Percentiles rank a stretch among this genome's conserved stretches.
Conservation (phyloP, 1,140 invertebrate genomes). For the Penaeus japonicus region DNA sequence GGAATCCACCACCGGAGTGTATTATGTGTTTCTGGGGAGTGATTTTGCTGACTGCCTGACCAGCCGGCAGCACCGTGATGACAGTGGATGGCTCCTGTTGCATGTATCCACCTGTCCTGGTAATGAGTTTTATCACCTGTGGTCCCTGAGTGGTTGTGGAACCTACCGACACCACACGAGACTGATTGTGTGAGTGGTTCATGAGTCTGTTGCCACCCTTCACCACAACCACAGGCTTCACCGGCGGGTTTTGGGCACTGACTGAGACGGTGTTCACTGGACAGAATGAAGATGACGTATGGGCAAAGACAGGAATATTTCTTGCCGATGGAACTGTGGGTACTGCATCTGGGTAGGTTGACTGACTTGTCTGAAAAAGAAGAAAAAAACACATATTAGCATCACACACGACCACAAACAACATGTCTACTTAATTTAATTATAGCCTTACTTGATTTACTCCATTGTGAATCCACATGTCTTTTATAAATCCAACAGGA, state of each 20-base stretch:
- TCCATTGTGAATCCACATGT: no score
- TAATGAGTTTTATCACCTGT: conserved; percentile 32
- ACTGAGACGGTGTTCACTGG: background rate
- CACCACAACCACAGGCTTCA: background rate
- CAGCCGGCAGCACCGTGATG: conserved; percentile 19
- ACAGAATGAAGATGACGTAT: background rate
- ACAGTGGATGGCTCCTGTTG: conserved; percentile 21
- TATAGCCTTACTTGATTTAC: no score
- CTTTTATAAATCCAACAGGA: no score
- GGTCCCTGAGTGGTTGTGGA: background rate
- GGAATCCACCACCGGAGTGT: background rate
- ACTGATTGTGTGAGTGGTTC: background rate
- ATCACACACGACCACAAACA: no score
- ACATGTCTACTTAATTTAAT: no score
- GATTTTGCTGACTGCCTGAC: background rate
- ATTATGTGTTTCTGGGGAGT: background rate
- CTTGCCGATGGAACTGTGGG: no score
- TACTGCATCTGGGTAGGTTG: no score
- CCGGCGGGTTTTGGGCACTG: background rate
- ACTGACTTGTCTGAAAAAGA: no score
- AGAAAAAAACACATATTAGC: no score
- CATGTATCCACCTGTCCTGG: conserved; percentile 1
- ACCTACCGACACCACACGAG: background rate
- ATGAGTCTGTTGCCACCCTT: background rate
- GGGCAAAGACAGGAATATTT: no score